These are phyloP conservation scores for Syrrhaptes paradoxus DNA, from an alignment of 2,113 vertebrate genomes.

Conservation along the genomic window DNA sequence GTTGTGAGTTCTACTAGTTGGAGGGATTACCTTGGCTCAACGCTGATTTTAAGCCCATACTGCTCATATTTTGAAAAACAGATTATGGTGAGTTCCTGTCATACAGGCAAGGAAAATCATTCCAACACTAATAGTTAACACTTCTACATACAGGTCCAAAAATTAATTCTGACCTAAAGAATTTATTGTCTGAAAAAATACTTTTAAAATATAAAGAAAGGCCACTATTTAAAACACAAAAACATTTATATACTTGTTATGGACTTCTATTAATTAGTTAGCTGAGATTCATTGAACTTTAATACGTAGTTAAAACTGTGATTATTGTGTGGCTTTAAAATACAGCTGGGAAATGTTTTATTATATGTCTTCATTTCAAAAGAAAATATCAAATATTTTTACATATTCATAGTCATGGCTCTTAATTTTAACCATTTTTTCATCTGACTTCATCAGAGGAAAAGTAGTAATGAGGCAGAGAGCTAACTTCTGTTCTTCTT, in stretches of 20 bases:
- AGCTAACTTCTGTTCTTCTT: not conserved
- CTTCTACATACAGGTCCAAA: not conserved
- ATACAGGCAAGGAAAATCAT: not conserved
- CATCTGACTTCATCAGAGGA: not conserved
- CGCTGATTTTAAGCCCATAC: not conserved
- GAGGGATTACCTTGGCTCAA: not conserved
- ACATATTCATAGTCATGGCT: not conserved
- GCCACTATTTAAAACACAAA: not conserved
- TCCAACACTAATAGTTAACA: not conserved
- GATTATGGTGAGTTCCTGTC: not conserved
- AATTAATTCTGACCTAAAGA: not conserved
- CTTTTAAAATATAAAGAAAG: not conserved
- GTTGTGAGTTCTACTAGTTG: not conserved
- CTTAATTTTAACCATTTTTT: not conserved
- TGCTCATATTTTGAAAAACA: not conserved
- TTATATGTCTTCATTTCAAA: not conserved
- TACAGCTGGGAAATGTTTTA: not conserved
- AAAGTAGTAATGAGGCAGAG: not conserved
- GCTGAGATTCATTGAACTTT: not conserved
- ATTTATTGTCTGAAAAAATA: not conserved
- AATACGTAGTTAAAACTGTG: not conserved
- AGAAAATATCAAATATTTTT: not conserved
- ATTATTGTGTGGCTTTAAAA: not conserved
- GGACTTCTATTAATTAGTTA: not conserved
- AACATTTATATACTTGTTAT: not conserved